Evolutionary conservation across 2,113 vertebrate species (phyloP).

Genomic region (Gambusia holbrooki): DNA sequence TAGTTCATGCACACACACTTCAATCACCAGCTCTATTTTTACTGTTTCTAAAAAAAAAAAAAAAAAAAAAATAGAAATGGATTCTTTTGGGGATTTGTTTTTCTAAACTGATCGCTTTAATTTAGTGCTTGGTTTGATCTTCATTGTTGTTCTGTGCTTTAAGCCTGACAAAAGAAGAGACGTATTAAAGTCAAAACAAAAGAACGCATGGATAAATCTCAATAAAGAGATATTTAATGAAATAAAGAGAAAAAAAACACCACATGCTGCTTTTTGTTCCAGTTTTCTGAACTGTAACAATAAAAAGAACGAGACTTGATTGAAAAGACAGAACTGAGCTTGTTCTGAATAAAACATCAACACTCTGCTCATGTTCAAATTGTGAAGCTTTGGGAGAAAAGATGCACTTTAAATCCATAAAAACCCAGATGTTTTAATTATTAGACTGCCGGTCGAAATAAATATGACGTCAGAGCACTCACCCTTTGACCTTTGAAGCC

Average conservation of each 20-base stretch:
- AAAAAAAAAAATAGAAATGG: constrained; percentile 48
- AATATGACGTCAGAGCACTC: constrained; percentile 58
- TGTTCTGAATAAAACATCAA: constrained; percentile 33
- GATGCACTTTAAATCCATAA: constrained; percentile 39
- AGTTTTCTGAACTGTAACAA: constrained; percentile 22
- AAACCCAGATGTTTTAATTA: background rate
- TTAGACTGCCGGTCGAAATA: background rate
- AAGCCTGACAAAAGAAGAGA: constrained; percentile 27
- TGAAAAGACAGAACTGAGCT: constrained; percentile 32
- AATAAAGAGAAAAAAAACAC: constrained; percentile 13
- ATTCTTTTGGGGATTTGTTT: constrained; percentile 52
- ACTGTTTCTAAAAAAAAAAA: constrained; percentile 58
- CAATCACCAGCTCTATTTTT: constrained; percentile 60
- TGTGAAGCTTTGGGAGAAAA: constrained; percentile 24
- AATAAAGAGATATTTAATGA: constrained; percentile 35
- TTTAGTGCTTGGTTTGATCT: constrained; percentile 53
- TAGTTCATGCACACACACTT: constrained; percentile 58
- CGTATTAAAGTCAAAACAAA: constrained; percentile 44
- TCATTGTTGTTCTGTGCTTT: constrained; percentile 34
- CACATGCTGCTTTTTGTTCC: constrained; percentile 26
- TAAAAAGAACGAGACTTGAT: constrained; percentile 24
- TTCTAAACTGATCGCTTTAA: constrained; percentile 55
- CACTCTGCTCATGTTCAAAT: constrained; percentile 37
- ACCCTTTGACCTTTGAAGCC: constrained; percentile 97
- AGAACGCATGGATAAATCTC: constrained; percentile 30